Evolutionary conservation across 2,888 invertebrate species (phyloP).

Genomic region (Steinernema carpocapsae): DNA sequence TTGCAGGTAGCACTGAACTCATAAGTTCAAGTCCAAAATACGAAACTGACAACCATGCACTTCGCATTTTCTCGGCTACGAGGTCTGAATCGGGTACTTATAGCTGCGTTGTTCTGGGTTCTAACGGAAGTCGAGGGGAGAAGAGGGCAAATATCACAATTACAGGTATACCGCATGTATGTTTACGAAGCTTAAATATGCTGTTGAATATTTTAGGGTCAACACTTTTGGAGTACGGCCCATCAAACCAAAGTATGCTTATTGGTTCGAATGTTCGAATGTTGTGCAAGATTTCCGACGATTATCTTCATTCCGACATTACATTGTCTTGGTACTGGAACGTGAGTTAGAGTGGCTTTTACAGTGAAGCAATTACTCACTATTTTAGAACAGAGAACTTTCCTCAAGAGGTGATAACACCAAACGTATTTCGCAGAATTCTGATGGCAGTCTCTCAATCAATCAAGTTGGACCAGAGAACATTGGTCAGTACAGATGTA

Average conservation of each 20-base stretch:
- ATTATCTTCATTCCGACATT: conserved; percentile 73
- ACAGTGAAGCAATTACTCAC: not conserved
- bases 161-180: not conserved
- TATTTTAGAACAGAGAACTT: conserved; percentile 46
- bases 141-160: conserved; percentile 34
- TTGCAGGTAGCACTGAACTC: conserved; percentile 27
- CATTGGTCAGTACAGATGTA: conserved; percentile 90
- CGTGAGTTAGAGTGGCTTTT: conserved; percentile 41
- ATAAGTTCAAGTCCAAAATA: conserved; percentile 42
- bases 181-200: too few species aligned
- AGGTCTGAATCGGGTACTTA: conserved; percentile 50
- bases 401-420: conserved; percentile 41
- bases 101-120: conserved; percentile 39
- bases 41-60: conserved; percentile 33
- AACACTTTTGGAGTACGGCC: conserved; percentile 82
- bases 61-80: conserved; percentile 47
- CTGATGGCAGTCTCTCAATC: conserved; percentile 52
- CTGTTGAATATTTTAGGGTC: conserved; percentile 79
- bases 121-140: conserved; percentile 17
- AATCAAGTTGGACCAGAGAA: conserved; percentile 75
- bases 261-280: conserved; percentile 89
- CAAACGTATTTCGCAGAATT: conserved; percentile 45
- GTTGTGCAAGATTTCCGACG: conserved; percentile 90
- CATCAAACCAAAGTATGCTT: conserved; percentile 77
- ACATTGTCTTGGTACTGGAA: conserved; percentile 53